Evolutionary conservation across 2,888 invertebrate genomes (phyloP).

Genomic region (Acheta domesticus): DNA sequence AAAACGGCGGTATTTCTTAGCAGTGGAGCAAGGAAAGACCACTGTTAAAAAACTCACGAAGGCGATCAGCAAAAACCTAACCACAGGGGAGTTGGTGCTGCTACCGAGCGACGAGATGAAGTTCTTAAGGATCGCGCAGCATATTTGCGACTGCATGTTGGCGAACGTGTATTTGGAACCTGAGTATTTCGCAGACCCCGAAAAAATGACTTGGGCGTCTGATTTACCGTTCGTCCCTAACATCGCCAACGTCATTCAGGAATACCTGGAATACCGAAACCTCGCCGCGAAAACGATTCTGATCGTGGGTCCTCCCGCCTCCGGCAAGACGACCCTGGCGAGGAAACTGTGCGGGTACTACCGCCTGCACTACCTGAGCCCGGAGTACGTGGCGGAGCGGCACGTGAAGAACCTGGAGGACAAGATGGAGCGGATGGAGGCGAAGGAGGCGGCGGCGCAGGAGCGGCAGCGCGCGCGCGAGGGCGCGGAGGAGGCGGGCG

Average conservation of each 20-base stretch:
- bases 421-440: no score
- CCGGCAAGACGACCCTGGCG: conserved; percentile 56
- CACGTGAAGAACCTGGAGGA: no score
- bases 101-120: conserved; percentile 56
- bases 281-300: no score
- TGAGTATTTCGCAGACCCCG: conserved; percentile 51
- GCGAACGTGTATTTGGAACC: conserved; percentile 59
- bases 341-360: conserved; percentile 57
- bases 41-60: conserved; percentile 56
- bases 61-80: conserved; percentile 52
- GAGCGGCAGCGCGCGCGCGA: no score
- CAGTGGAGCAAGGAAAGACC: conserved; percentile 57
- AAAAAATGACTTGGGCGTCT: conserved; percentile 55
- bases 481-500: no score
- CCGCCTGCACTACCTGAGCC: conserved; percentile 55
- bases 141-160: conserved; percentile 55
- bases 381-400: no score
- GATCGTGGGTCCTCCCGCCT: no score
- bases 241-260: no score
- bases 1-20: conserved; percentile 58
- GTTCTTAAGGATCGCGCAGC: conserved; percentile 50
- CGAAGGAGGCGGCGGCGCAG: no score
- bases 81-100: conserved; percentile 56
- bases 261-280: conserved; percentile 58
- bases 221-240: conserved; percentile 54